These are phyloP conservation scores for Diabrotica balteata DNA, from an alignment of 2,888 invertebrate species.

Conservation along the genomic window DNA sequence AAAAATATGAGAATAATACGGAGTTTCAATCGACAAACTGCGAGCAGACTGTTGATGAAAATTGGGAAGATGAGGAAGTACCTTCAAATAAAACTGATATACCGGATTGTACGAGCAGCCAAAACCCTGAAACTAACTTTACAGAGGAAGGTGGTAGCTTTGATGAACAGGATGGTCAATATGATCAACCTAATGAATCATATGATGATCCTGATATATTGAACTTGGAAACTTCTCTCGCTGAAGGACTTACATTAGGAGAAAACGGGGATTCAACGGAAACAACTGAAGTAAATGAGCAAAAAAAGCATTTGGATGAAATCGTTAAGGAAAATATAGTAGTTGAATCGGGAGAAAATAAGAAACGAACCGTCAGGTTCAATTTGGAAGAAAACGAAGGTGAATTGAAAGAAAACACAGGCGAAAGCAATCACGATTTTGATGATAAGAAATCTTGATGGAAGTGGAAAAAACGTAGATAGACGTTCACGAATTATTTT, in stretches of 20 bases:
- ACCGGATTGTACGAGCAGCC: too few species aligned
- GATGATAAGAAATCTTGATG: too few species aligned
- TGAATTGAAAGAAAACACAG: neutral
- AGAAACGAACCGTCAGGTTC: constrained; percentile 34
- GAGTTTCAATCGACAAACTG: neutral
- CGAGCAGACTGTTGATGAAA: constrained; percentile 22
- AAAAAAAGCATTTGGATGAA: too few species aligned
- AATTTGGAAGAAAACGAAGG: constrained; percentile 14
- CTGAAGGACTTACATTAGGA: too few species aligned
- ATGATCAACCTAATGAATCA: too few species aligned
- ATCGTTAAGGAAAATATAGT: constrained; percentile 21
- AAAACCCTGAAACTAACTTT: constrained; percentile 1
- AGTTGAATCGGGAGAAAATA: constrained; percentile 27
- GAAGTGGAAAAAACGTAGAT: too few species aligned
- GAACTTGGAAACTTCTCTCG: too few species aligned
- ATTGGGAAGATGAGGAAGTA: constrained; percentile 24
- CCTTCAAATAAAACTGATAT: too few species aligned
- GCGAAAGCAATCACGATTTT: neutral
- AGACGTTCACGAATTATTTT: too few species aligned
- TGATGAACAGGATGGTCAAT: too few species aligned
- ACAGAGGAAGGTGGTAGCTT: too few species aligned
- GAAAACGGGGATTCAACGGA: neutral
- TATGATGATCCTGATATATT: too few species aligned
- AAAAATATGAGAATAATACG: constrained; percentile 9
- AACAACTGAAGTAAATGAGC: neutral